A percentile compares a stretch with the other conserved stretches of the same genome.
Evolutionary conservation across 1,140 invertebrate genomes (phyloP).

Genomic region (Drosophila biarmipes): DNA sequence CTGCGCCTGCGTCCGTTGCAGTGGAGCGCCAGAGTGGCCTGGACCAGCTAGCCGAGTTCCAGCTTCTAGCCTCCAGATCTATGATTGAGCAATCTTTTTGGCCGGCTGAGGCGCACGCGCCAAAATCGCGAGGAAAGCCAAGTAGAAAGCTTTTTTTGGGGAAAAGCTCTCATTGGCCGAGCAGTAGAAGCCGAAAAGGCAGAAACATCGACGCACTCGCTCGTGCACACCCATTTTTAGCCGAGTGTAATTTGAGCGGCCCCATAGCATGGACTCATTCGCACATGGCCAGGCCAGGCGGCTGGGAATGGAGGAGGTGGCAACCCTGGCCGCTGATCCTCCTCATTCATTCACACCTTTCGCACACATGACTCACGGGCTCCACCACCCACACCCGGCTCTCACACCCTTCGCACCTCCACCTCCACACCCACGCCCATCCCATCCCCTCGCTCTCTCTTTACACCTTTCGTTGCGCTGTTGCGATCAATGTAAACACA

Average conservation of each 20-base stretch:
- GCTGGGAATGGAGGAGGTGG: slow-evolving; percentile 7
- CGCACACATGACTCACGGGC: slow-evolving; percentile 41
- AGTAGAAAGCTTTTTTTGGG: slow-evolving; percentile 39
- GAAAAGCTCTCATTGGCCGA: slow-evolving; percentile 51
- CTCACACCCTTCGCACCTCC: slow-evolving; percentile 36
- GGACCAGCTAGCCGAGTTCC: slow-evolving; percentile 27
- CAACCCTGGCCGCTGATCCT: slow-evolving; percentile 37
- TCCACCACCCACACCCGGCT: slow-evolving; percentile 8
- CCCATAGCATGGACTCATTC: slow-evolving; percentile 77
- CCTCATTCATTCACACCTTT: slow-evolving; percentile 51
- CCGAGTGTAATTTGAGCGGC: slow-evolving; percentile 84
- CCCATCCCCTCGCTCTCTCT: neutral
- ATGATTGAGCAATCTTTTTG: slow-evolving; percentile 67
- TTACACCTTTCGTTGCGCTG: slow-evolving; percentile 51
- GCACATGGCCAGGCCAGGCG: slow-evolving; percentile 51
- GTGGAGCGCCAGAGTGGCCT: slow-evolving; percentile 12
- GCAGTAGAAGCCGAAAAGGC: neutral
- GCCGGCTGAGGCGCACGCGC: slow-evolving; percentile 63
- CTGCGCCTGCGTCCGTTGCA: slow-evolving; percentile 23
- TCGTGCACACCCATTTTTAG: slow-evolving; percentile 84
- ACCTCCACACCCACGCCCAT: slow-evolving; percentile 21
- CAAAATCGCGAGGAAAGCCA: slow-evolving; percentile 25
- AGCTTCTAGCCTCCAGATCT: slow-evolving; percentile 33
- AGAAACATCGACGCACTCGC: slow-evolving; percentile 50
- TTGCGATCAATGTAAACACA: slow-evolving; percentile 47